Base-by-base conservation (phyloP, 2,113 vertebrate genomes). In the Meriones unguiculatus region DNA sequence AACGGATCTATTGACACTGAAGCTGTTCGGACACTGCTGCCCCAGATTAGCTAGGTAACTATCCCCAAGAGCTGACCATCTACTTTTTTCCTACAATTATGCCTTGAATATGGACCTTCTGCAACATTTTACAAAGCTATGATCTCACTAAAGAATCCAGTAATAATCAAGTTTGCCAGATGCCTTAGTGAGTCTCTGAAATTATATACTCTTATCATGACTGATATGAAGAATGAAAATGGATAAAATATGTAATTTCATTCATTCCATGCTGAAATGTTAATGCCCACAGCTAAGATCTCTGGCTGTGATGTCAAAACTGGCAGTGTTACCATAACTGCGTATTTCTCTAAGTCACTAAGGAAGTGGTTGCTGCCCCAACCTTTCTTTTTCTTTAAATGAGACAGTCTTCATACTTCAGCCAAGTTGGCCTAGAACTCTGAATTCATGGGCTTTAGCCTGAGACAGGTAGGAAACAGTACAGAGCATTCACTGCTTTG, bases 1-100 rank as follows among this genome's bases (percentile, higher is more conserved):
- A 99, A 77, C 97, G 99, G 97, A 98, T 50, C 99, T 99, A 30
- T 30, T 64, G 46, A 32, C 95, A 99, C 99, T 99, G 96, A 98
- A 72, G 99, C 99, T 32, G 99, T 98, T 99, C 69, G 99, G 98
- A 69, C 99, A 99, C 95, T 99, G 99, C 97, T 99, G 99, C 25
- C 84, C 97, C 98, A 0, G 97, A 99, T 30, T 98, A 99, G 18
- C 98, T 99, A 93, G 98, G 98, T 72, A 98, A 84, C 87, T 99
- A 99, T 88, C 99, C 99, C 1, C 98, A 99, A 96, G 99, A 99
- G 77, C 96, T 99, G 96, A 99, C 17, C 99, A 99, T 69, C 97
- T 99, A 57, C 98, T 99, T 6, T 97, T 99, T 6, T 97, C 99
- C 46, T 98, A 97, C 89, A 98, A 99, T 96, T 99, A 99, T 0